These are phyloP conservation scores for Zaprionus africanus DNA, from an alignment of 1,140 invertebrate genomes.

Conservation along the genomic window DNA sequence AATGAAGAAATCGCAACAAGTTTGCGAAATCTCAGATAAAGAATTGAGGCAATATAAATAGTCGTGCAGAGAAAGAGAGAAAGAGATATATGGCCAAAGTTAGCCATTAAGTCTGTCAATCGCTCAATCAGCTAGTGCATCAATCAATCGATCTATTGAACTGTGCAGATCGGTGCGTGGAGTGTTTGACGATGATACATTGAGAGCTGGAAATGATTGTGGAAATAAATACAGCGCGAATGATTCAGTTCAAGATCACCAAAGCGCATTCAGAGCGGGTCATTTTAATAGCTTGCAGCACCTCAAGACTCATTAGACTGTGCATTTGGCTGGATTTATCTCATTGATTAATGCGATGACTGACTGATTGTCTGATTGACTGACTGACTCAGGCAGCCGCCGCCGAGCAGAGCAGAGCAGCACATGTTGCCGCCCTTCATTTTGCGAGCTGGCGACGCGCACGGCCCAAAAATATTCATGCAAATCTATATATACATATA, in stretches of 20 bases:
- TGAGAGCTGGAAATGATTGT: not conserved
- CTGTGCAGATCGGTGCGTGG: constrained; percentile 17
- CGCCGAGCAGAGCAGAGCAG: not conserved
- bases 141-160: constrained; percentile 49
- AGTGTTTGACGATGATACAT: not conserved
- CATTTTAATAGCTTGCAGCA: not conserved
- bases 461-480: constrained; percentile 36
- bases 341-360: constrained; percentile 9
- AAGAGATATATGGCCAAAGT: constrained; percentile 45
- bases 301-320: not conserved
- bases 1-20: constrained; percentile 71
- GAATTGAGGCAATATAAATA: constrained; percentile 76
- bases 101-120: constrained; percentile 25
- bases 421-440: constrained; percentile 75
- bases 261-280: not conserved
- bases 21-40: constrained; percentile 74
- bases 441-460: constrained; percentile 32
- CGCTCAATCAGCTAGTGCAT: constrained; percentile 5
- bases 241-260: not conserved
- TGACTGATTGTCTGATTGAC: constrained; percentile 24
- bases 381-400: constrained; percentile 27
- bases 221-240: not conserved
- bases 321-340: constrained; percentile 7
- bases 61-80: constrained; percentile 55
- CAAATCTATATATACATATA: constrained; percentile 32